These are phyloP conservation scores for Hyla sarda DNA, from an alignment of 2,113 vertebrate genomes.

Conservation along the genomic window DNA sequence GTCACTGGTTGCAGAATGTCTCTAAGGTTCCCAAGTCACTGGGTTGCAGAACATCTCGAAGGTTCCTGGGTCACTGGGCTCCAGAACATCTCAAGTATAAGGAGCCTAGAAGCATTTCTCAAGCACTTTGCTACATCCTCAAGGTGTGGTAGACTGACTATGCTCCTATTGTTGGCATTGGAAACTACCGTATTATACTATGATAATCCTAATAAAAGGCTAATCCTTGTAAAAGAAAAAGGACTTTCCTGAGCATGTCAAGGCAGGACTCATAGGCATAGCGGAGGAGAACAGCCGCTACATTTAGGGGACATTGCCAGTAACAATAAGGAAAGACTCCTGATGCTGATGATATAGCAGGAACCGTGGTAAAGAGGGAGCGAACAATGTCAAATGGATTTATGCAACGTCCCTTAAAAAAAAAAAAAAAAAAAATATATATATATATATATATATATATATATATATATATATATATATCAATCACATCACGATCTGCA, in stretches of 20 bases:
- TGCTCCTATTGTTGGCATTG: constrained; percentile 29
- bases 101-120: neutral
- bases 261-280: neutral
- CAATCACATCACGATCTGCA: constrained; percentile 27
- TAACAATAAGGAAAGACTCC: neutral
- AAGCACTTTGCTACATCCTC: neutral
- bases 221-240: neutral
- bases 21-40: too few relatives aligned
- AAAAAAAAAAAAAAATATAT: too few relatives aligned
- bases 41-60: neutral
- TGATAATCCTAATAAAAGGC: neutral
- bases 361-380: neutral
- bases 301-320: neutral
- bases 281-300: neutral
- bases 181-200: constrained; percentile 21
- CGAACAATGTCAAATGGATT: constrained; percentile 21
- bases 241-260: constrained; percentile 24
- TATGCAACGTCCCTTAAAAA: constrained; percentile 24
- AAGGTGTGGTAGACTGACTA: neutral
- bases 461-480: too few relatives aligned
- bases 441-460: too few relatives aligned
- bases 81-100: neutral
- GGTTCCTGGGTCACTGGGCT: neutral
- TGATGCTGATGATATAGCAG: neutral
- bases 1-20: too few relatives aligned